Evolutionary conservation across 2,113 vertebrate genomes (phyloP).

Genomic region (Melierax canorus): DNA sequence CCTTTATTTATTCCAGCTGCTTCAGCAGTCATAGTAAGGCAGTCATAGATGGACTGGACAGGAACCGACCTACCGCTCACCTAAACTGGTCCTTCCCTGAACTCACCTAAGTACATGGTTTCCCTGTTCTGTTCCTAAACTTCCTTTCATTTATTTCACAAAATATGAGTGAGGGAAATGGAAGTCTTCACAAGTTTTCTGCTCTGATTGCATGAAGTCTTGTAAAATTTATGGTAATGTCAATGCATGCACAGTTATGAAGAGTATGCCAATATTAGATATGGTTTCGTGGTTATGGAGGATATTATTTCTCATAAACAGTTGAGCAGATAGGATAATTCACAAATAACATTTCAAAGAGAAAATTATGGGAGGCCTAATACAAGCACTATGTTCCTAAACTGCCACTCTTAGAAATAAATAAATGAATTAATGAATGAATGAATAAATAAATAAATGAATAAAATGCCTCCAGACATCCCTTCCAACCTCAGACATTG

Average conservation of each 20-base stretch:
- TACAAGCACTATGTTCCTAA: neutral
- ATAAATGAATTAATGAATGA: fast-evolving
- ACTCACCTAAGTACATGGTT: neutral
- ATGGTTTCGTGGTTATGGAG: neutral
- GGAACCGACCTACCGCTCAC: fast-evolving
- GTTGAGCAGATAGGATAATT: neutral
- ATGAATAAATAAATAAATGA: neutral
- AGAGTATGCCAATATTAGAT: neutral
- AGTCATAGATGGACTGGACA: too few species aligned
- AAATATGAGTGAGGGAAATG: neutral
- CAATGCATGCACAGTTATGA: neutral
- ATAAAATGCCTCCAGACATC: neutral
- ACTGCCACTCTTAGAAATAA: neutral
- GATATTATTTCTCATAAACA: neutral
- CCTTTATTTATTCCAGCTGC: neutral
- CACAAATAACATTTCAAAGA: neutral
- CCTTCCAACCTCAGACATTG: neutral
- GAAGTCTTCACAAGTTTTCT: neutral
- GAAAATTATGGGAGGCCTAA: neutral
- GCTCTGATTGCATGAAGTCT: neutral
- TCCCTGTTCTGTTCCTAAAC: neutral
- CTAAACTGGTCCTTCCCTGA: neutral
- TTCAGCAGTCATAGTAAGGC: neutral
- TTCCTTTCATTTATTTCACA: neutral
- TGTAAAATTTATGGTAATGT: neutral